Percentiles rank a stretch among this genome's conserved stretches.
Conservation (phyloP, 1,140 invertebrate genomes). For the Nylanderia fulva region DNA sequence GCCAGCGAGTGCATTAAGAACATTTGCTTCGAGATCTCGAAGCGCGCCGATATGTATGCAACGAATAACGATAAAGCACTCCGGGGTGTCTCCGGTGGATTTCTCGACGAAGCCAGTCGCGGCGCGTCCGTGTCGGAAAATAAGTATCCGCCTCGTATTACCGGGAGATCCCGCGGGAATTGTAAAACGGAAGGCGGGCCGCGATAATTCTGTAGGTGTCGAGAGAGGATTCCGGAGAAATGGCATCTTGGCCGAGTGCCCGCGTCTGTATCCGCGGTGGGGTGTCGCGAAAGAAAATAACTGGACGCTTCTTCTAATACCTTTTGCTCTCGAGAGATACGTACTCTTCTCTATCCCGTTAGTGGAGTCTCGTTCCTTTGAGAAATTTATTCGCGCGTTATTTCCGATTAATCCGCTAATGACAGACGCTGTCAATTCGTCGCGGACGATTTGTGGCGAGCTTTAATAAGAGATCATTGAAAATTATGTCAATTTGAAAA, state of each 20-base stretch:
- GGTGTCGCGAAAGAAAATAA: constrained; percentile 65
- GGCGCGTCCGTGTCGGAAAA: constrained; percentile 53
- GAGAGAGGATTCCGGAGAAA: constrained; percentile 68
- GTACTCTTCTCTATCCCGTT: neutral
- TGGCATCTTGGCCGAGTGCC: constrained; percentile 71
- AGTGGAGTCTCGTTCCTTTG: neutral
- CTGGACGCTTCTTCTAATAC: neutral
- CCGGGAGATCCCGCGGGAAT: constrained; percentile 63
- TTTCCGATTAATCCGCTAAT: neutral
- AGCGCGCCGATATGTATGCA: constrained; percentile 50
- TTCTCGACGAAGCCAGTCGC: constrained; percentile 55
- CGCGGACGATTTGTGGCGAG: too few species aligned
- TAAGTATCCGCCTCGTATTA: constrained; percentile 68
- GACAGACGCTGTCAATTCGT: neutral
- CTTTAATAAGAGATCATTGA: neutral
- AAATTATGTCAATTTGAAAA: neutral
- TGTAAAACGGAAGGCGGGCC: constrained; percentile 68
- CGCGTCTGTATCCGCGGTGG: constrained; percentile 39
- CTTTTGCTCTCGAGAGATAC: neutral
- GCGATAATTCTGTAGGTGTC: constrained; percentile 72
- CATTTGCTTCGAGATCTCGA: constrained; percentile 28
- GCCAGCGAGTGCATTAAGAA: neutral
- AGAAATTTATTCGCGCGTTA: neutral
- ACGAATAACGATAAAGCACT: constrained; percentile 67
- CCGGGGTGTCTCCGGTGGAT: constrained; percentile 65